A percentile compares a stretch with the other conserved stretches of the same genome.
phyloP scores from a whole-genome alignment of 1,140 invertebrate species.

The Lamellibrachia luymesi region DNA sequence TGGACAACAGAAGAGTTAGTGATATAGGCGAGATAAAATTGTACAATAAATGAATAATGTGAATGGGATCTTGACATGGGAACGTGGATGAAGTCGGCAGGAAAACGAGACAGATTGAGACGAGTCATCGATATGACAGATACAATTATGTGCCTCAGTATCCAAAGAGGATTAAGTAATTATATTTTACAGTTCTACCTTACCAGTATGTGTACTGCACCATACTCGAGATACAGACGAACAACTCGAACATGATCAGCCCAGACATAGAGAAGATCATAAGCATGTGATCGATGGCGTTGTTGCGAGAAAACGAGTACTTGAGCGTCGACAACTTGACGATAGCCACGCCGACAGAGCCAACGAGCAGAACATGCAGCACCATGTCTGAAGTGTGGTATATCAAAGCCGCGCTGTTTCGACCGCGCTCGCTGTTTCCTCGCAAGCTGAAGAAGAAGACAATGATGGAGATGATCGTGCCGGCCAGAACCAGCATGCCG shows the following conservation, averaged over 20 bases:
- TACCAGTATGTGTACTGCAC: not conserved
- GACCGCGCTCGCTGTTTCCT: not conserved
- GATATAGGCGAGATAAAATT: too few relatives aligned
- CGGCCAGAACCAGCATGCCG: conserved; percentile 21
- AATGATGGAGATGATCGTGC: conserved; percentile 23
- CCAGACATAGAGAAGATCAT: conserved; percentile 25
- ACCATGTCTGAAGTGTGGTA: conserved; percentile 22
- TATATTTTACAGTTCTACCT: too few relatives aligned
- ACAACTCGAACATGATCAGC: conserved; percentile 15
- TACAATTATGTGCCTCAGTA: too few relatives aligned
- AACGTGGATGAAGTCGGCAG: too few relatives aligned
- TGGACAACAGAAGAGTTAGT: too few relatives aligned
- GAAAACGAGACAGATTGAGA: too few relatives aligned
- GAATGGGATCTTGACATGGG: too few relatives aligned
- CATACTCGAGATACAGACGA: conserved; percentile 9
- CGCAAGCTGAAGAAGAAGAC: conserved; percentile 16
- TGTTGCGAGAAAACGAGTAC: conserved; percentile 13
- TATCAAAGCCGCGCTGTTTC: not conserved
- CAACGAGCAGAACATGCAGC: conserved; percentile 11
- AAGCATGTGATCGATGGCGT: conserved; percentile 22
- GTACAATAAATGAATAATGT: too few relatives aligned
- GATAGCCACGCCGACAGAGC: conserved; percentile 8
- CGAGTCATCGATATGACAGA: too few relatives aligned
- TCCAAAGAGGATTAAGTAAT: too few relatives aligned
- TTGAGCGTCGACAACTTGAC: not conserved